Evolutionary conservation across 2,797 vertebrate genomes (phyloP), one percentile per base, ranked within the genome.

Genomic region (Enteromius unitaeniatus): DNA sequence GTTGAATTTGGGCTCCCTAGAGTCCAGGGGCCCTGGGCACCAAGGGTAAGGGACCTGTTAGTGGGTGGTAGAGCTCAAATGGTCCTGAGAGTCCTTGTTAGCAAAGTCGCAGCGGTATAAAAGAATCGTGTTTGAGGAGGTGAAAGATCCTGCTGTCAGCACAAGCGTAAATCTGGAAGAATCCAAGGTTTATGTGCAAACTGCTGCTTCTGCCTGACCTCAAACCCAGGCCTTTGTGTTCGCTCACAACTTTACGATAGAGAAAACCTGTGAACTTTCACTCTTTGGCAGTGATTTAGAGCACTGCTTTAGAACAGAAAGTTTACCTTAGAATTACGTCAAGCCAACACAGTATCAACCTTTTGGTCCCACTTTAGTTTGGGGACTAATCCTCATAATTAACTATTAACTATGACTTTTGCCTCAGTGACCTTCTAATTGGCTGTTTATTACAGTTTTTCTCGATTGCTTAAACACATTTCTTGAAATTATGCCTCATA

Each of bases 81-180:
- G 86, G 93, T 93, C 93, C 21, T 93, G 87, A 93, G 94, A 93
- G 92, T 91, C 90, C 94, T 96, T 95, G 94, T 97, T 96, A 95
- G 91, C 95, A 95, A 93, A 96, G 96, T 95, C 58, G 9, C 23
- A 75, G 81, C 42, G 53, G 28, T 90, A 94, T 92, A 92, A 91
- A 93, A 93, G 90, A 91, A 94, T 93, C 93, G 93, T 97, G 94
- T 97, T 97, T 97, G 95, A 94, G 94, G 96, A 97, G 96, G 95
- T 97, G 96, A 94, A 91, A 91, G 92, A 90, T 93, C 94, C 92
- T 93, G 92, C 93, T 95, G 94, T 94, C 92, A 94, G 92, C 92
- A 92, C 93, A 94, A 94, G 93, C 95, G 95, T 97, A 96, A 96
- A 97, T 97, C 96, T 96, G 93, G 90, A 87, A 91, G 87, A 89